Evolutionary conservation across 23 tunicate genomes (phyloP).

Genomic region (Trididemnum nubilum): DNA sequence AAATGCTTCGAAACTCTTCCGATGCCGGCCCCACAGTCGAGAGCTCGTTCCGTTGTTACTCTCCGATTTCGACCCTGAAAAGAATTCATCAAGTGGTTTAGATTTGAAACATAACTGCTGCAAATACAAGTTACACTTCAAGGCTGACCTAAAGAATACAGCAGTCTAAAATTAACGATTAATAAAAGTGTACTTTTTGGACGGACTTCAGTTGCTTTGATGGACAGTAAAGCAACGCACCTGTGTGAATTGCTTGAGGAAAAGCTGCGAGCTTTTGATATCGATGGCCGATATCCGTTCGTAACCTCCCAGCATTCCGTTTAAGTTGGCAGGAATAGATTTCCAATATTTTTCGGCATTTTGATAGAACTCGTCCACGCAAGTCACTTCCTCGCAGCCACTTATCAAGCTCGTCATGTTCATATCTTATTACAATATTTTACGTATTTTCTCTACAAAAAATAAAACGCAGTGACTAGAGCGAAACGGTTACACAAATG

Average conservation of each 20-base stretch:
- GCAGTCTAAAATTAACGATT: no score
- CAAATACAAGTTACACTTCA: no score
- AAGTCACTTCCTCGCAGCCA: slow-evolving; percentile 59
- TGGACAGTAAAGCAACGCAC: slow-evolving; percentile 4
- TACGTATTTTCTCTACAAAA: neutral
- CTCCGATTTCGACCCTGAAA: slow-evolving; percentile 21
- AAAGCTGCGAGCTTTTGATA: slow-evolving; percentile 47
- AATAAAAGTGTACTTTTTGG: no score
- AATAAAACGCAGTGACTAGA: no score
- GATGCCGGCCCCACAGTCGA: slow-evolving; percentile 98
- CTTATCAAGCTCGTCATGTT: slow-evolving; percentile 62
- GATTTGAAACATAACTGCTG: no score
- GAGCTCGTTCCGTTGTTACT: slow-evolving; percentile 41
- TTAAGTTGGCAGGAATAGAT: slow-evolving; percentile 55
- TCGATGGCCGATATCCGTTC: slow-evolving; percentile 57
- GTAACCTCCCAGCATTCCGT: slow-evolving; percentile 94
- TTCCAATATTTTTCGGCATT: slow-evolving; percentile 89
- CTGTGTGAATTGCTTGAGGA: slow-evolving; percentile 54
- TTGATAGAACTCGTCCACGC: slow-evolving; percentile 66
- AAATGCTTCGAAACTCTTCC: slow-evolving; percentile 83
- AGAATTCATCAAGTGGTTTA: no score
- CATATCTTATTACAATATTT: neutral
- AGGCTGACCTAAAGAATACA: no score
- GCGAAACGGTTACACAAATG: no score
- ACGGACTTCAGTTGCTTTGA: no score